phyloP scores from a whole-genome alignment of 2,113 vertebrate species.

The Psittacula cyanocephala region DNA sequence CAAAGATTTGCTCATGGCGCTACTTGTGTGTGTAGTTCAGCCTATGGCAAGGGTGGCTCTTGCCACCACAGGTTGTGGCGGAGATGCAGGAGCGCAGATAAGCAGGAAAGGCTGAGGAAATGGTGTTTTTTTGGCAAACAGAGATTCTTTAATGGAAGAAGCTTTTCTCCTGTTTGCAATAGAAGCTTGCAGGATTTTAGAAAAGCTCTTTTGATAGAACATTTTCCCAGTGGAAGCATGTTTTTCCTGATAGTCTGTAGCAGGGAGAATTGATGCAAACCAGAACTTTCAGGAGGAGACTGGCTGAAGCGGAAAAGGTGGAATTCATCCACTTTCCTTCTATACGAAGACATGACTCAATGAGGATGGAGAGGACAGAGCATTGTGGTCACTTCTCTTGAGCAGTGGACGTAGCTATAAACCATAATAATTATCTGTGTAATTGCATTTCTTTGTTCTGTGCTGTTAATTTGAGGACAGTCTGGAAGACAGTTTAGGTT shows the following conservation, averaged over 20 bases:
- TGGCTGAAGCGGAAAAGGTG: background rate
- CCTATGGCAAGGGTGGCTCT: background rate
- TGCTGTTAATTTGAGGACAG: background rate
- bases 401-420: background rate
- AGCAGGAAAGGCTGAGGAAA: background rate
- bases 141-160: background rate
- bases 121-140: background rate
- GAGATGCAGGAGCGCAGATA: background rate
- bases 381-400: background rate
- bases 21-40: background rate
- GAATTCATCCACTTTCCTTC: background rate
- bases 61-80: background rate
- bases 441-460: background rate
- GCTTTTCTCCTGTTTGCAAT: background rate
- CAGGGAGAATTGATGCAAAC: background rate
- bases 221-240: background rate
- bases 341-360: background rate
- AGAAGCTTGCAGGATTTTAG: background rate
- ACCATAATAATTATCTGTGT: rapidly evolving
- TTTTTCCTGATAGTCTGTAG: background rate
- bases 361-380: background rate
- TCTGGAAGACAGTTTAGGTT: background rate
- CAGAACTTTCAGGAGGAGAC: background rate
- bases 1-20: background rate
- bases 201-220: background rate